Evolutionary conservation across 2,113 vertebrate genomes (phyloP).

Genomic region (Parotia lawesii): DNA sequence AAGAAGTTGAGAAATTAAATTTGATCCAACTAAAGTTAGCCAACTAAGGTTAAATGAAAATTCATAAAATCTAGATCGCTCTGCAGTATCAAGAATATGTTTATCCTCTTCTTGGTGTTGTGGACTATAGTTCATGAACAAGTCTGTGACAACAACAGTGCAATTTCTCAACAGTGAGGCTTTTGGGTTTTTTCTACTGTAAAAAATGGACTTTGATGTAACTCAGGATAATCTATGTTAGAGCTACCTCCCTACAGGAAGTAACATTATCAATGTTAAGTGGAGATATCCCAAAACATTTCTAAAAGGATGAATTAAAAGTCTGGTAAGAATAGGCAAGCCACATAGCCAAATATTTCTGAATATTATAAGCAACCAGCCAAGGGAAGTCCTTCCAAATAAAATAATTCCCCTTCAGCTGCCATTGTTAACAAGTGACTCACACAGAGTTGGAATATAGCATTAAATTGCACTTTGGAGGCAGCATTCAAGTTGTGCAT

Average conservation of each 20-base stretch:
- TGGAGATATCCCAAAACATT: background rate
- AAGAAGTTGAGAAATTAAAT: background rate
- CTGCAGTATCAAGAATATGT: background rate
- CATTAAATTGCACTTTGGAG: background rate
- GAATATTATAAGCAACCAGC: background rate
- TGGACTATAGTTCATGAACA: background rate
- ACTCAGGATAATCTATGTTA: background rate
- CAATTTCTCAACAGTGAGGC: background rate
- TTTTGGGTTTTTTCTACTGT: background rate
- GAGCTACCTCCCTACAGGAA: background rate
- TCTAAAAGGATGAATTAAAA: background rate
- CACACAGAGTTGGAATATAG: background rate
- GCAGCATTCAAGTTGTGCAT: background rate
- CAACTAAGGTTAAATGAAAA: background rate
- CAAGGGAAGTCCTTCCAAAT: background rate
- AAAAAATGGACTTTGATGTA: background rate
- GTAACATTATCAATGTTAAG: background rate
- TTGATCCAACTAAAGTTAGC: background rate
- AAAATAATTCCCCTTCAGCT: background rate
- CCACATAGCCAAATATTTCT: background rate
- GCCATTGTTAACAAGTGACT: background rate
- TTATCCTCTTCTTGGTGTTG: background rate
- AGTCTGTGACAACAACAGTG: background rate
- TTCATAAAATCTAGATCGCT: background rate
- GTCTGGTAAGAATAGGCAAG: background rate